Evolutionary conservation across 2,888 invertebrate genomes (phyloP).

Genomic region (Phorcus lineatus): DNA sequence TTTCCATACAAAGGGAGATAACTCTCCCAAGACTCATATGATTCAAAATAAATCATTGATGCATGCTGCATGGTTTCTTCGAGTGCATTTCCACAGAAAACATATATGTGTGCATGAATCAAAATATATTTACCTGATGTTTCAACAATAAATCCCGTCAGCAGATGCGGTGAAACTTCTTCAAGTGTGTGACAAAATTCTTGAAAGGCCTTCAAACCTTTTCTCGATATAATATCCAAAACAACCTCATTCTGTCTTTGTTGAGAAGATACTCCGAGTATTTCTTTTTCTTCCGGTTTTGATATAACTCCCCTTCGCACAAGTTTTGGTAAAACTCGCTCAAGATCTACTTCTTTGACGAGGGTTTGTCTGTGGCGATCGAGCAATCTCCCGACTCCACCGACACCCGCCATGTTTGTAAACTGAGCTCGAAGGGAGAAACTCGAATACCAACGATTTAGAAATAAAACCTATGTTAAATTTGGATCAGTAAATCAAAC

Average conservation of each 20-base stretch:
- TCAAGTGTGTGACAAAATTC: slow-evolving; percentile 72
- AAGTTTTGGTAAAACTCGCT: slow-evolving; percentile 62
- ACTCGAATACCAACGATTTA: neutral
- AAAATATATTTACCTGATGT: slow-evolving; percentile 54
- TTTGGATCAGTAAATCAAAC: no score
- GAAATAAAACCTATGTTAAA: no score
- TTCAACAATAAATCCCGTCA: slow-evolving; percentile 63
- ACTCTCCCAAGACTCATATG: neutral
- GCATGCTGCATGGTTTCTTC: neutral
- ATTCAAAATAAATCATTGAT: neutral
- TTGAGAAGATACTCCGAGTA: slow-evolving; percentile 52
- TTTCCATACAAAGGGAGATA: slow-evolving; percentile 10
- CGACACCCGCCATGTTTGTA: slow-evolving; percentile 70
- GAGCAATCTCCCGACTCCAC: slow-evolving; percentile 64
- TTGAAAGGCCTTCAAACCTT: slow-evolving; percentile 67
- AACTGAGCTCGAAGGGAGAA: slow-evolving; percentile 17
- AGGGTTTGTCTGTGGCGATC: slow-evolving; percentile 61
- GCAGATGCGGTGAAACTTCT: slow-evolving; percentile 61
- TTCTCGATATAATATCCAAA: slow-evolving; percentile 67
- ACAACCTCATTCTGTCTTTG: slow-evolving; percentile 63
- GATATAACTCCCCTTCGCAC: slow-evolving; percentile 63
- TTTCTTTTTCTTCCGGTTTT: slow-evolving; percentile 61
- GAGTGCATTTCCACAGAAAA: neutral
- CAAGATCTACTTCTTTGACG: slow-evolving; percentile 65
- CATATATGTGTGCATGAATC: no score